Percentiles rank a stretch among this genome's conserved stretches.
These are phyloP conservation scores for Atta cephalotes DNA, from an alignment of 1,140 invertebrate genomes.

Conservation along the genomic window DNA sequence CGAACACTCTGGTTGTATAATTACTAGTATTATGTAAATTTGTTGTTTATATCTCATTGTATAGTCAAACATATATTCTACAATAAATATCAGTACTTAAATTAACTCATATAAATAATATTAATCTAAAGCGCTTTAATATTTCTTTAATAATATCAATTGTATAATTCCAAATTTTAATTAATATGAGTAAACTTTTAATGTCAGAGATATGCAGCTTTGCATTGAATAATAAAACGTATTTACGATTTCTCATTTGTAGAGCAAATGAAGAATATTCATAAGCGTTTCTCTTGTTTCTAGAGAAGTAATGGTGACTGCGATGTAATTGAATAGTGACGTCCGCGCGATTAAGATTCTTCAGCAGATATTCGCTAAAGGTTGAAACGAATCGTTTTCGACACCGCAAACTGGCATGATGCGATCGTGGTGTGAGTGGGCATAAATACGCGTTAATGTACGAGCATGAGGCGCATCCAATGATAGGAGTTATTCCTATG, in stretches of 20 bases:
- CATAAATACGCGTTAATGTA: slow-evolving; percentile 51
- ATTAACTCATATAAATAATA: neutral
- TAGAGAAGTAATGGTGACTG: slow-evolving; percentile 17
- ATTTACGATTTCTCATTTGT: neutral
- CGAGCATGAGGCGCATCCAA: slow-evolving; percentile 14
- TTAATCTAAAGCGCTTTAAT: neutral
- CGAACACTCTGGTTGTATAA: neutral
- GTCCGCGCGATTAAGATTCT: slow-evolving; percentile 45
- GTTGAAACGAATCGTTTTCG: slow-evolving; percentile 51
- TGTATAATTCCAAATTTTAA: neutral
- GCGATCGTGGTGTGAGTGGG: neutral
- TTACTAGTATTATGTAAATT: slow-evolving; percentile 11
- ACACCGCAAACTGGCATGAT: slow-evolving; percentile 22
- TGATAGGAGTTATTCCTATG: slow-evolving; percentile 26
- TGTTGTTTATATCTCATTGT: neutral
- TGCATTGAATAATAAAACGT: neutral
- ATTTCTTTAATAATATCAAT: neutral
- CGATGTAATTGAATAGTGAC: slow-evolving; percentile 44
- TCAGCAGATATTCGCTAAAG: slow-evolving; percentile 21
- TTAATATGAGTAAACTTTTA: neutral
- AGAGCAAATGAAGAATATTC: neutral
- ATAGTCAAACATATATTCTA: neutral
- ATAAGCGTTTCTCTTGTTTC: slow-evolving; percentile 23
- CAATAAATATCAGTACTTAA: neutral
- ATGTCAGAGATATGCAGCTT: neutral